These are phyloP conservation scores for Eupithecia pulchellata DNA, from an alignment of 2,888 invertebrate genomes.

Conservation along the genomic window DNA sequence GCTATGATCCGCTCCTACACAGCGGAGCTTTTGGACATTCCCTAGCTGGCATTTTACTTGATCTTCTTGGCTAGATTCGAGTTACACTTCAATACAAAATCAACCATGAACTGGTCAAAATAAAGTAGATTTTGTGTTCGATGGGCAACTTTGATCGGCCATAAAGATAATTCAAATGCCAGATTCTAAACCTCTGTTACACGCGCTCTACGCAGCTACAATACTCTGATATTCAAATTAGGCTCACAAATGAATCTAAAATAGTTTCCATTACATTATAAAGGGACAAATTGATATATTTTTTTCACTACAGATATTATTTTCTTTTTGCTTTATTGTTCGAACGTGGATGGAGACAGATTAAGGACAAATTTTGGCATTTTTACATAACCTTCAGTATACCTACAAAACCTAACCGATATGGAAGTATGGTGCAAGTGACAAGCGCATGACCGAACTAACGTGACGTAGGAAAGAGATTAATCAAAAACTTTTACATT, in stretches of 20 bases:
- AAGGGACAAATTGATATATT: slow-evolving; percentile 40
- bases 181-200: slow-evolving; percentile 56
- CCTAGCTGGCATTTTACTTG: slow-evolving; percentile 32
- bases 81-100: slow-evolving; percentile 7
- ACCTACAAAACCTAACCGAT: slow-evolving; percentile 75
- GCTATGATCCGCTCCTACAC: slow-evolving; percentile 66
- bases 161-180: slow-evolving; percentile 14
- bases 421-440: slow-evolving; percentile 62
- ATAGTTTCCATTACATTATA: slow-evolving; percentile 44
- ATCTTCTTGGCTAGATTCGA: neutral
- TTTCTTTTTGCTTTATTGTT: slow-evolving; percentile 72
- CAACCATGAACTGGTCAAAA: neutral
- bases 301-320: slow-evolving; percentile 39
- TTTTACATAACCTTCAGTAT: slow-evolving; percentile 65
- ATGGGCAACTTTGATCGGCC: neutral
- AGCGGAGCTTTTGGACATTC: slow-evolving; percentile 65
- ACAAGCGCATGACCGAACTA: slow-evolving; percentile 49
- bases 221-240: slow-evolving; percentile 64
- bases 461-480: slow-evolving; percentile 16
- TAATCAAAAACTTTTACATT: neutral
- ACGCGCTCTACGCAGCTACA: slow-evolving; percentile 69
- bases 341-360: slow-evolving; percentile 81
- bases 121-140: slow-evolving; percentile 12
- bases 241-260: slow-evolving; percentile 53
- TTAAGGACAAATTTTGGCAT: slow-evolving; percentile 70